These are phyloP conservation scores for Rhingia rostrata DNA, from an alignment of 2,888 invertebrate species.

Conservation along the genomic window DNA sequence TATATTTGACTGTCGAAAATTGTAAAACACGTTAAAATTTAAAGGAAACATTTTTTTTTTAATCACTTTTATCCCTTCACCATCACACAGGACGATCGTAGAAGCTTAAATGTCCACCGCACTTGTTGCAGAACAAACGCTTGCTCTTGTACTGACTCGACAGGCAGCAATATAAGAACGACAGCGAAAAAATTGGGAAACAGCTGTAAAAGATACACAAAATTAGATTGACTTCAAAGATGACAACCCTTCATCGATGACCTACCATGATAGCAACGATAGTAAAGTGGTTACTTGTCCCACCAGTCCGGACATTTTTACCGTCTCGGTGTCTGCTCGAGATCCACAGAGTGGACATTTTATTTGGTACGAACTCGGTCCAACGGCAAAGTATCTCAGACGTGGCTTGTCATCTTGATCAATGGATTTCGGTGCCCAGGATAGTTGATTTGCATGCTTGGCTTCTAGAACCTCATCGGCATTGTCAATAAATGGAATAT, in stretches of 20 bases:
- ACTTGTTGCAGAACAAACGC: constrained; percentile 80
- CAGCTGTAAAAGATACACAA: constrained; percentile 76
- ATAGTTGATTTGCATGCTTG: constrained; percentile 39
- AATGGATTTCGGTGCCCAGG: constrained; percentile 58
- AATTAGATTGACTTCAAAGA: background rate
- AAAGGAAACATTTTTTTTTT: background rate
- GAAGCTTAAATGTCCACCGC: constrained; percentile 81
- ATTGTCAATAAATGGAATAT: constrained; percentile 64
- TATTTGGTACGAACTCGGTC: constrained; percentile 79
- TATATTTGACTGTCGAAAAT: constrained; percentile 26
- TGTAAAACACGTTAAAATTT: background rate
- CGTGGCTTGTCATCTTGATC: constrained; percentile 77
- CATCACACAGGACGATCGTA: constrained; percentile 78
- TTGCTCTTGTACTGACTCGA: constrained; percentile 80
- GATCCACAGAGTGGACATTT: constrained; percentile 80
- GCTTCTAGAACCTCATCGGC: constrained; percentile 56
- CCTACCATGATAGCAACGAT: constrained; percentile 79
- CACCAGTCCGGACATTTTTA: constrained; percentile 78
- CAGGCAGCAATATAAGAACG: constrained; percentile 79
- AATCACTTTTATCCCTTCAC: background rate
- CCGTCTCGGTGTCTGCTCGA: constrained; percentile 78
- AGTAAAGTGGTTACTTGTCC: constrained; percentile 79
- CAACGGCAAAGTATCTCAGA: constrained; percentile 80
- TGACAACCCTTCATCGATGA: constrained; percentile 5
- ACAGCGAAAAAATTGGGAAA: constrained; percentile 81